Evolutionary conservation across 2,113 vertebrate species (phyloP).

Genomic region (Amazona vittata): DNA sequence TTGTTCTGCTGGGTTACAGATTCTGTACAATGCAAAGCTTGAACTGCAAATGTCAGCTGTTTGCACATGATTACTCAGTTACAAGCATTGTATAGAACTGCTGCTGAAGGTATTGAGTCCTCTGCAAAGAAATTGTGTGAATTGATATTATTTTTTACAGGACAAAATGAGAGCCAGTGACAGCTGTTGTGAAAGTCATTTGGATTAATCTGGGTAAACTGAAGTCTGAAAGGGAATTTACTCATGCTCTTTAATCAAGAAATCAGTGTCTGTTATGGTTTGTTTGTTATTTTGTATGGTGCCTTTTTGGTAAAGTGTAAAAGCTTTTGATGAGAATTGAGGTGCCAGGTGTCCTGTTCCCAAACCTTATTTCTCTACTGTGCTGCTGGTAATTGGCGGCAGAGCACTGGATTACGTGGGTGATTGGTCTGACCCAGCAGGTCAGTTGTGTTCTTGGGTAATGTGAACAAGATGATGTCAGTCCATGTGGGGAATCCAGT

Average conservation of each 20-base stretch:
- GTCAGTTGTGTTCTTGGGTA: neutral
- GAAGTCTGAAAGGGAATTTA: neutral
- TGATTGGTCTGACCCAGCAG: neutral
- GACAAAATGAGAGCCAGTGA: neutral
- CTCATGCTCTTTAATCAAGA: neutral
- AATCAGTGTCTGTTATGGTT: neutral
- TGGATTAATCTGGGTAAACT: neutral
- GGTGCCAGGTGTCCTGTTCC: neutral
- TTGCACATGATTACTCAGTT: neutral
- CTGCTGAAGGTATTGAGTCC: neutral
- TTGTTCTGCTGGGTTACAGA: neutral
- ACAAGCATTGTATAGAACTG: neutral
- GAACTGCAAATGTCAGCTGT: rapidly evolving
- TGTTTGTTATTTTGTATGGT: neutral
- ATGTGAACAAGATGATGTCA: neutral
- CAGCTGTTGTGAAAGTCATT: neutral
- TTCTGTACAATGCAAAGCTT: neutral
- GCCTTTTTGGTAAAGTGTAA: neutral
- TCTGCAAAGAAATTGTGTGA: neutral
- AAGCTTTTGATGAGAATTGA: neutral
- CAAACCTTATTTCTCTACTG: neutral
- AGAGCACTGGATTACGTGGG: neutral
- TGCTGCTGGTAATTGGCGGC: neutral
- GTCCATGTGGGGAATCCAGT: neutral
- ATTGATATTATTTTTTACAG: neutral